Conservation (phyloP, 2,888 invertebrate species). For the Octonoba sinensis region DNA sequence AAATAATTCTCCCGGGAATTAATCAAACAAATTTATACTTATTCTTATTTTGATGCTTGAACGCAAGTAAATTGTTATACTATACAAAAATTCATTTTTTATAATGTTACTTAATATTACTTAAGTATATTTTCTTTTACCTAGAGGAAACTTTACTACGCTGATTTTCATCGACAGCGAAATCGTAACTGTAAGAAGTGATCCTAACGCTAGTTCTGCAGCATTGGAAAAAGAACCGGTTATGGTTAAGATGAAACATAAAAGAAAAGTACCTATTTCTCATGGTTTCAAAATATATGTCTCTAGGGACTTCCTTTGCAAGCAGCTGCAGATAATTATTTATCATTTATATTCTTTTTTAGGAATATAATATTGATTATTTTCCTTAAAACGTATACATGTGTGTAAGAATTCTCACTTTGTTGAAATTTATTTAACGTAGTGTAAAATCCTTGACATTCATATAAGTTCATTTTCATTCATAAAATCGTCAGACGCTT, state of each 20-base stretch:
- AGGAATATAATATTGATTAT: not conserved
- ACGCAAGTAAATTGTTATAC: no score
- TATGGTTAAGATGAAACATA: constrained; percentile 34
- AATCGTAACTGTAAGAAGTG: constrained; percentile 14
- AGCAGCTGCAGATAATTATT: not conserved
- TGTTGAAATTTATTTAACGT: no score
- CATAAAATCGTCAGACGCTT: no score
- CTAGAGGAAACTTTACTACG: constrained; percentile 21
- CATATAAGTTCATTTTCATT: no score
- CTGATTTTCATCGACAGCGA: constrained; percentile 49
- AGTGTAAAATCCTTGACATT: no score
- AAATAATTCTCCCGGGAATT: no score
- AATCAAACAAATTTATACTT: no score
- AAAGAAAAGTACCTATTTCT: constrained; percentile 24
- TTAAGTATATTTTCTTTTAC: not conserved
- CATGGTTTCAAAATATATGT: not conserved
- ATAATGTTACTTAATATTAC: not conserved
- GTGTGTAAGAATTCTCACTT: no score
- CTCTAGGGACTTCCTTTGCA: not conserved
- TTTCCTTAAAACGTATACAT: no score
- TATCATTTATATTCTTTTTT: not conserved
- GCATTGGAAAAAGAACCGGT: constrained; percentile 42
- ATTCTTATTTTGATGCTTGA: no score
- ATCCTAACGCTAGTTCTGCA: constrained; percentile 42
- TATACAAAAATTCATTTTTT: no score